phyloP scores from a whole-genome alignment of 2,797 vertebrate genomes.

The Pristis pectinata region DNA sequence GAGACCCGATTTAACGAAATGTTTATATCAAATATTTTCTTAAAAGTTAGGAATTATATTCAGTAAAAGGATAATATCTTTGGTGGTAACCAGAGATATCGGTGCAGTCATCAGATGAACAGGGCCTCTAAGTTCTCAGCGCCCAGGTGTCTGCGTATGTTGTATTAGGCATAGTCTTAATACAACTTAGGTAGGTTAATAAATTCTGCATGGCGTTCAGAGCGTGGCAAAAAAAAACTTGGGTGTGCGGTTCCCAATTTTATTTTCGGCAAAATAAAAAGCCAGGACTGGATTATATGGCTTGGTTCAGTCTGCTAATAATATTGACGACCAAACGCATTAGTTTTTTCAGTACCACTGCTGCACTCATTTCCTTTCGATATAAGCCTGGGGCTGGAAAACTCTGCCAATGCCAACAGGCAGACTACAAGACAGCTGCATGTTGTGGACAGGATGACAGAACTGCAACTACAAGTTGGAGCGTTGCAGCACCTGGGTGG shows the following conservation, averaged over 20 bases:
- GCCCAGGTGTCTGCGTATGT: not conserved
- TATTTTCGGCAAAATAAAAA: not conserved
- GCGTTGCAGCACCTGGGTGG: slow-evolving; percentile 28
- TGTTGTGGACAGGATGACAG: not conserved
- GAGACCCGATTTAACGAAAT: not conserved
- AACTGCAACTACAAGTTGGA: not conserved
- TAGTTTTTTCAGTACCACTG: not conserved
- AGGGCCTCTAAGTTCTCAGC: not conserved
- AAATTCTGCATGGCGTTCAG: not conserved
- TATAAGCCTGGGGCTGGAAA: not conserved
- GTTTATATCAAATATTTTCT: not conserved
- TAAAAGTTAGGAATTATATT: too few relatives aligned
- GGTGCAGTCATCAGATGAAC: not conserved
- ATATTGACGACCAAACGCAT: too few relatives aligned
- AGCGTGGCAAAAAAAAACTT: not conserved
- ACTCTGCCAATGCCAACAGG: not conserved
- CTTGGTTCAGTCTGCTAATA: not conserved
- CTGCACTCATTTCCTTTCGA: not conserved
- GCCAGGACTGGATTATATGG: not conserved
- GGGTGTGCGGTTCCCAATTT: not conserved
- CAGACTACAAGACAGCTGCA: not conserved
- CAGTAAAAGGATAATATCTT: too few relatives aligned
- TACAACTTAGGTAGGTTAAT: not conserved
- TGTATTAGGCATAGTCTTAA: too few relatives aligned
- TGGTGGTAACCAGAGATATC: not conserved